Base-by-base conservation (phyloP, 2,797 vertebrate species). In the Mormyrops attenuatus region DNA sequence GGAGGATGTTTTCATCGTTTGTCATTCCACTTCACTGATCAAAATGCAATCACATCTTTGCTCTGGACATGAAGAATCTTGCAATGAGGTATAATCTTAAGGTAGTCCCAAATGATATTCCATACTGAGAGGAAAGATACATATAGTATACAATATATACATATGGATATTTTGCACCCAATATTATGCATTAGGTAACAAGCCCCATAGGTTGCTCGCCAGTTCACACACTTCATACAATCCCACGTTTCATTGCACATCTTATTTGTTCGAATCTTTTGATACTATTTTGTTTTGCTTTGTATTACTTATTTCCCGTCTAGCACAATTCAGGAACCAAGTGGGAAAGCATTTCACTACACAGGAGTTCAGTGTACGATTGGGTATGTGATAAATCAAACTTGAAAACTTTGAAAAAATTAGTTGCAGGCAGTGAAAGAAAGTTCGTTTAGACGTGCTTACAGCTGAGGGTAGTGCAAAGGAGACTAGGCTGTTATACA, bases 401-500 rank as follows among this genome's bases (percentile, higher is more conserved):
- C 69, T 77, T 38, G 34, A 73, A 73, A 73, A 73, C 66, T 73
- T 34, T 34, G 34, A 77, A 77, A 38, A 41, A 77, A 77, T 77
- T 38, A 38, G 77, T 82, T 82, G 1, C 77, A 82, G 77, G 77
- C 77, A 44, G 77, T 47, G 77, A 20, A 82, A 22, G 41, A 47
- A 47, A 47, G 41, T 82, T 47, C n/a, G 73, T n/a, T 17, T 22
- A 7, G 34, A 20, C 15, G 0, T 82, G 8, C 77, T 82, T 22
- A 82, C 38, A 41, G 34, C 34, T 82, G 41, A 82, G 82, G 91
- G 90, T 89, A 87, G 88, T 66, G 30, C 47, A 5, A 88, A 77
- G 22, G 66, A 90, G 90, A 86, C 90, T 91, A 89, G 90, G 91
- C 89, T 69, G 57, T 41, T 91, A 90, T 60, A 41, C 44, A 84